Evolutionary conservation across 2,797 vertebrate species (phyloP).

Genomic region (Podarcis siculus): DNA sequence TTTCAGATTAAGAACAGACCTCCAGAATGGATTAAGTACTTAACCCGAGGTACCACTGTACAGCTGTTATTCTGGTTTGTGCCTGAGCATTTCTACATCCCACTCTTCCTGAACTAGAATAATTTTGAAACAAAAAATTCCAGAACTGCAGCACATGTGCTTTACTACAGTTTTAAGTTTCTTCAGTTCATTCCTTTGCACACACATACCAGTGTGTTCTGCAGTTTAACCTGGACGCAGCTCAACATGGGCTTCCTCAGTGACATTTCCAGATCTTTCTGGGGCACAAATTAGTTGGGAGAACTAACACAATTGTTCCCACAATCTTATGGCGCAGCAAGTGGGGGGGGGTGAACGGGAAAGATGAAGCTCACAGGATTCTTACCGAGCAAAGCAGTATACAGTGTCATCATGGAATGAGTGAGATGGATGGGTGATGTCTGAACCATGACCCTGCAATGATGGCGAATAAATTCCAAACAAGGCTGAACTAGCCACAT

Average conservation of each 20-base stretch:
- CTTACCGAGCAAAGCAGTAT: slow-evolving; percentile 88
- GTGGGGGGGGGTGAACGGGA: neutral
- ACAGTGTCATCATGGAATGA: slow-evolving; percentile 88
- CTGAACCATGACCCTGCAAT: slow-evolving; percentile 85
- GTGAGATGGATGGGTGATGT: slow-evolving; percentile 88
- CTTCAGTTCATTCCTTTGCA: neutral
- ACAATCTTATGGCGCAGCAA: neutral
- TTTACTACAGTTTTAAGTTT: neutral
- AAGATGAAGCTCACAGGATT: slow-evolving; percentile 10
- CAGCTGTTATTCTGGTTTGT: no score
- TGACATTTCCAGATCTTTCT: neutral
- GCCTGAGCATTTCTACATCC: no score
- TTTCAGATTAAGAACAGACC: no score
- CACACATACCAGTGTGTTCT: neutral
- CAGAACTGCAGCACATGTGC: no score
- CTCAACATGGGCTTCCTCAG: neutral
- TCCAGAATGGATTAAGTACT: no score
- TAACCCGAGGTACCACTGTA: no score
- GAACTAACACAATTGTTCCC: neutral
- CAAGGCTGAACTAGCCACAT: slow-evolving; percentile 91
- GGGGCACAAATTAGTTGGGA: neutral
- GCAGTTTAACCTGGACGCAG: neutral
- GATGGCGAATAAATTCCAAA: slow-evolving; percentile 84
- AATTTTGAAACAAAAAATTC: no score
- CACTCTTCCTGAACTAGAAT: no score